These are phyloP conservation scores for Horisme vitalbata DNA, from an alignment of 2,888 invertebrate genomes.

Conservation along the genomic window DNA sequence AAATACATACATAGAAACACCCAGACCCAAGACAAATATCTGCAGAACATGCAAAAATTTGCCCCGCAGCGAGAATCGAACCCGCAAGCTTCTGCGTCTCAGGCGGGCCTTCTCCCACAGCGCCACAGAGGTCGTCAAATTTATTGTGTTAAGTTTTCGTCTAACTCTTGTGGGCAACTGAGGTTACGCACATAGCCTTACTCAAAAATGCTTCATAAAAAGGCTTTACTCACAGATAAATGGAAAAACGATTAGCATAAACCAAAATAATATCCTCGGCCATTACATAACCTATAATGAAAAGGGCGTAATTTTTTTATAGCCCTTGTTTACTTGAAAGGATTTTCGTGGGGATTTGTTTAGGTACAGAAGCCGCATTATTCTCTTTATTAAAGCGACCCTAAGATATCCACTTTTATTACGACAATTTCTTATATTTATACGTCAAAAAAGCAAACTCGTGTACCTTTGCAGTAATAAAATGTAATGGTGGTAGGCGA, in stretches of 20 bases:
- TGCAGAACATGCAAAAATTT: too few species aligned
- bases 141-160: too few species aligned
- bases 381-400: slow-evolving; percentile 50
- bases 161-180: too few species aligned
- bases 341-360: slow-evolving; percentile 40
- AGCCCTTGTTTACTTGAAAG: slow-evolving; percentile 43
- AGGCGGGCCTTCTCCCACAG: too few species aligned
- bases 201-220: too few species aligned
- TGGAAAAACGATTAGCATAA: slow-evolving; percentile 15
- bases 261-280: slow-evolving; percentile 5
- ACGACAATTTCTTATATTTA: slow-evolving; percentile 59
- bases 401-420: slow-evolving; percentile 57
- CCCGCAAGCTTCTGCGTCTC: too few species aligned
- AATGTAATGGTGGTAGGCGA: slow-evolving; percentile 62
- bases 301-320: slow-evolving; percentile 35
- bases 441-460: slow-evolving; percentile 69
- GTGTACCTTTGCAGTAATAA: slow-evolving; percentile 69
- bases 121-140: too few species aligned
- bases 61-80: too few species aligned
- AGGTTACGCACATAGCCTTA: too few species aligned
- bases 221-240: too few species aligned
- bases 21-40: too few species aligned
- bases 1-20: too few species aligned
- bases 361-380: slow-evolving; percentile 40
- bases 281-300: slow-evolving; percentile 5